Evolutionary conservation across 2,113 vertebrate genomes (phyloP).

Genomic region (Halcyon senegalensis): DNA sequence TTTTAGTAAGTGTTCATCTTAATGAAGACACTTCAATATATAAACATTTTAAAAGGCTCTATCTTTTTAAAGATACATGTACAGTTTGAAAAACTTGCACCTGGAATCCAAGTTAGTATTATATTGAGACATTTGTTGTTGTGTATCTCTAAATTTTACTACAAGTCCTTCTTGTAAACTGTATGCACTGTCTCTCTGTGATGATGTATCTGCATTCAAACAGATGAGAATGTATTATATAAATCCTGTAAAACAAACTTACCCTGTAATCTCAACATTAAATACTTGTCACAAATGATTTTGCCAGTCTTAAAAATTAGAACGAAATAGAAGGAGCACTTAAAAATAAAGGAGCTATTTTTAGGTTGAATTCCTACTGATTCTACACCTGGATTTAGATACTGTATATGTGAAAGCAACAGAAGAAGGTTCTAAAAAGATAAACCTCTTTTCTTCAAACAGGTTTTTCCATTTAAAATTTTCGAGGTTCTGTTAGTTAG

Average conservation of each 20-base stretch:
- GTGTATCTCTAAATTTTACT: slow-evolving; percentile 12
- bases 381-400: not conserved
- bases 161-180: slow-evolving; percentile 13
- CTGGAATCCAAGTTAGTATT: not conserved
- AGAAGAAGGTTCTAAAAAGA: not conserved
- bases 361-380: not conserved
- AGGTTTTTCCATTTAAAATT: not conserved
- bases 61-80: slow-evolving; percentile 54
- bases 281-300: not conserved
- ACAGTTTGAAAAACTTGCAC: slow-evolving; percentile 40
- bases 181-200: slow-evolving; percentile 9
- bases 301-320: not conserved
- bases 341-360: not conserved
- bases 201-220: not conserved
- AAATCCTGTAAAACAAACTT: not conserved
- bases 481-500: not conserved
- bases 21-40: slow-evolving; percentile 33
- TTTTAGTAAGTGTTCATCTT: slow-evolving; percentile 47
- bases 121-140: not conserved
- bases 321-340: not conserved
- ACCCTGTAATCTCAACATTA: not conserved
- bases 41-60: slow-evolving; percentile 46
- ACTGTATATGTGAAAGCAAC: not conserved
- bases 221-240: slow-evolving; percentile 49
- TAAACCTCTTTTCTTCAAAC: not conserved